phyloP scores from a whole-genome alignment of 2,888 invertebrate species.

The Cyaniris semiargus region DNA sequence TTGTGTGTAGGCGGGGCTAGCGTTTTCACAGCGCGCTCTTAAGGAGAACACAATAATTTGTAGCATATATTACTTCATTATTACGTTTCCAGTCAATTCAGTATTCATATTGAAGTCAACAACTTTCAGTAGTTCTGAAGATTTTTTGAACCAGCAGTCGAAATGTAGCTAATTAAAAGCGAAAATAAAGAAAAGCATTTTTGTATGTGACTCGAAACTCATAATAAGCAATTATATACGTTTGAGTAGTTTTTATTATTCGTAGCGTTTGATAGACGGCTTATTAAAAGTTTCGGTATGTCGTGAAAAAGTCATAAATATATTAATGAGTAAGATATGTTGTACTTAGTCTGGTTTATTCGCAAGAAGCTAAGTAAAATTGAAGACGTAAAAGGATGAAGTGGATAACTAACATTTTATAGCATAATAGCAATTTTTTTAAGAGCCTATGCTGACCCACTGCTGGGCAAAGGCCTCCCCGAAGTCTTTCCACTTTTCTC shows the following conservation, averaged over 20 bases:
- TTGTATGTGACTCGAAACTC: neutral
- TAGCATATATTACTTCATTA: neutral
- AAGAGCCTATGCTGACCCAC: too few species aligned
- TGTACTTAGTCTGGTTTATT: neutral
- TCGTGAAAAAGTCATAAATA: neutral
- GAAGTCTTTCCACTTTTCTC: too few species aligned
- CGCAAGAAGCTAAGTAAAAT: neutral
- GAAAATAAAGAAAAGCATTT: neutral
- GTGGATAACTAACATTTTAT: too few species aligned
- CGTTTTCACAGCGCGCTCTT: too few species aligned
- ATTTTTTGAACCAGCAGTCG: neutral
- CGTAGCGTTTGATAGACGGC: neutral
- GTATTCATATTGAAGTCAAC: neutral
- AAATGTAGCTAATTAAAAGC: neutral
- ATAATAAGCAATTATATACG: constrained; percentile 6
- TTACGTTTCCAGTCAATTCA: neutral
- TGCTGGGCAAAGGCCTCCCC: too few species aligned
- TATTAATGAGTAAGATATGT: neutral
- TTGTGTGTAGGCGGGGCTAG: too few species aligned
- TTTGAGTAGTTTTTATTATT: too few species aligned
- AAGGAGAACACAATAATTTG: too few species aligned
- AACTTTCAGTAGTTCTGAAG: neutral
- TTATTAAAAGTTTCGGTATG: neutral
- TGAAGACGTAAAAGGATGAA: too few species aligned
- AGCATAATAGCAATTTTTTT: too few species aligned